Conservation (phyloP, 2,113 vertebrate species). For the Calyptommatus sinebrachiatus region DNA sequence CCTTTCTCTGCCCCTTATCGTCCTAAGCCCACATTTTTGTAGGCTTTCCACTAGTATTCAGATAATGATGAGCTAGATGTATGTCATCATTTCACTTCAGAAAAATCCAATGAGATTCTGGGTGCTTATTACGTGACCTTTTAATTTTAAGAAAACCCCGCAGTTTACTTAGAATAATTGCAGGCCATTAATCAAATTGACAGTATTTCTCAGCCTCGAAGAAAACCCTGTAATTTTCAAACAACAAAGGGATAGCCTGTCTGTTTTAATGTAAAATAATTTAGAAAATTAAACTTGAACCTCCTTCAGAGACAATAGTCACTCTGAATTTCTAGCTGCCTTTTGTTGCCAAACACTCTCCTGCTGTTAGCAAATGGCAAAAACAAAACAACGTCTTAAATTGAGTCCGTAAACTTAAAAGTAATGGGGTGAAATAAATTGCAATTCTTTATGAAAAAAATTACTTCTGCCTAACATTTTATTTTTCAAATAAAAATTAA, state of each 20-base stretch:
- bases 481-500: background rate
- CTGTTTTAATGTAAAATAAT: background rate
- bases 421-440: background rate
- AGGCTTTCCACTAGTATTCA: background rate
- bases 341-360: background rate
- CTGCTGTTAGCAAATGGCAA: background rate
- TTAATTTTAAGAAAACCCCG: background rate
- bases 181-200: background rate
- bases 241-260: background rate
- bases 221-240: background rate
- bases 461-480: background rate
- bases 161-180: background rate
- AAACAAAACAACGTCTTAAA: background rate
- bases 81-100: too few relatives aligned
- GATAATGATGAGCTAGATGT: background rate
- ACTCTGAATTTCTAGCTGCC: too few relatives aligned
- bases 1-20: too few relatives aligned
- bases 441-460: background rate
- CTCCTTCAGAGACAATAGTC: background rate
- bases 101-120: background rate
- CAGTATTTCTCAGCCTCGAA: background rate
- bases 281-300: background rate
- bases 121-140: background rate
- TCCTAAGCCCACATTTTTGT: too few relatives aligned
- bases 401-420: background rate